These are phyloP conservation scores for Globicephala melas DNA, from an alignment of 2,113 vertebrate genomes.

Conservation along the genomic window DNA sequence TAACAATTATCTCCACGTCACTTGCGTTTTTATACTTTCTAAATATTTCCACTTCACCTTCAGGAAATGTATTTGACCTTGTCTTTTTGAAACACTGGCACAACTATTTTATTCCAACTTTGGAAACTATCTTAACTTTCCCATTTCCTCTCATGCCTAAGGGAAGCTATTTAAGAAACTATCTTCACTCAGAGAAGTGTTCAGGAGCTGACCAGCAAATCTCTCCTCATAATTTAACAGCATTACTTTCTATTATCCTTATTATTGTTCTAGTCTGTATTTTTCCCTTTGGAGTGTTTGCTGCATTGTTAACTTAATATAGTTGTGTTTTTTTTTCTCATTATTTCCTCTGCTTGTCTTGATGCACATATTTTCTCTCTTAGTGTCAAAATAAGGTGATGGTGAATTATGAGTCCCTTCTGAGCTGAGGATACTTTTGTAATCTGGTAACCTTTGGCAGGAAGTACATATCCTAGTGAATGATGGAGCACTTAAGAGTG, in stretches of 20 bases:
- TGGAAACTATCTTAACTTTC: conserved; percentile 62
- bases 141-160: conserved; percentile 50
- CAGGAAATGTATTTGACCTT: conserved; percentile 10
- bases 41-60: conserved; percentile 50
- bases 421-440: conserved; percentile 74
- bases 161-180: conserved; percentile 47
- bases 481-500: conserved; percentile 79
- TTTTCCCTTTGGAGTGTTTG: conserved; percentile 75
- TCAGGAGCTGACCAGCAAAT: conserved; percentile 63
- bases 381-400: conserved; percentile 79
- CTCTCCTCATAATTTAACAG: conserved; percentile 58
- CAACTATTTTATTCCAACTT: conserved; percentile 58
- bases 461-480: conserved; percentile 75
- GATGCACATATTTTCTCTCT: conserved; percentile 71
- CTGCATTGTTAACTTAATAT: conserved; percentile 73
- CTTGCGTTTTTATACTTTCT: background rate
- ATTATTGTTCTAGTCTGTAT: conserved; percentile 68
- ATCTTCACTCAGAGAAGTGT: conserved; percentile 23
- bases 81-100: conserved; percentile 37
- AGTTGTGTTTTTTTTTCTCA: background rate
- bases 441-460: conserved; percentile 82
- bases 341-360: conserved; percentile 72
- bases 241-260: conserved; percentile 69
- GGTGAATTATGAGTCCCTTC: conserved; percentile 76
- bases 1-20: conserved; percentile 20